Evolutionary conservation across 1,140 invertebrate species (phyloP).

Genomic region (Zaprionus vittiger): DNA sequence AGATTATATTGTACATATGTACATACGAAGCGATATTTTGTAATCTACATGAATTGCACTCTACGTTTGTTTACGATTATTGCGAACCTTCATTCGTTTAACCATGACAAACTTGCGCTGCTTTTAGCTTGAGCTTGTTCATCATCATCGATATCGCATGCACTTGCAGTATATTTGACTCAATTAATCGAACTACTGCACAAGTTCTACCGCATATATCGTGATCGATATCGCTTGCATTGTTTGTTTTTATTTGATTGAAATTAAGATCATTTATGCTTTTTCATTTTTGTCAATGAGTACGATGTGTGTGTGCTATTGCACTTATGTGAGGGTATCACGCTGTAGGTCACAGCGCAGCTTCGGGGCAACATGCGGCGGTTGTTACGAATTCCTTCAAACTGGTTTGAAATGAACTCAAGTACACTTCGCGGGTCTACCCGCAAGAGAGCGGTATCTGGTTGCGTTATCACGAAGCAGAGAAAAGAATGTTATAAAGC

Average conservation of each 20-base stretch:
- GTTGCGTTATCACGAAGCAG: slow-evolving; percentile 8
- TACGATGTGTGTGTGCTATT: background rate
- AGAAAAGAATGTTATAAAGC: background rate
- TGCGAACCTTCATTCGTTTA: background rate
- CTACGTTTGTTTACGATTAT: background rate
- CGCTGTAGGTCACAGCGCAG: background rate
- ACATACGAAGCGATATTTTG: background rate
- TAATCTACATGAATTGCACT: background rate
- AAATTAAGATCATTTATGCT: background rate
- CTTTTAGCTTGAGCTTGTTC: background rate
- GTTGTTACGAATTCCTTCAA: background rate
- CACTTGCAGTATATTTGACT: background rate
- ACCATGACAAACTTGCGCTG: background rate
- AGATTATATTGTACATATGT: no score
- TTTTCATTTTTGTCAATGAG: background rate
- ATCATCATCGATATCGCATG: background rate
- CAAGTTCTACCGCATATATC: background rate
- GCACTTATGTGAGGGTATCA: background rate
- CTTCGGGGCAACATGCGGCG: background rate
- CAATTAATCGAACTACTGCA: background rate
- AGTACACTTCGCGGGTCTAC: background rate
- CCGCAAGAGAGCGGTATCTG: background rate
- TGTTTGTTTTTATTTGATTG: background rate
- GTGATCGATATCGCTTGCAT: background rate
- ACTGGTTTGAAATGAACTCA: background rate